Percentiles rank a stretch among this genome's conserved stretches.
Evolutionary conservation across 2,797 vertebrate genomes (phyloP).

Genomic region (Tokudaia tokunoshimensis): DNA sequence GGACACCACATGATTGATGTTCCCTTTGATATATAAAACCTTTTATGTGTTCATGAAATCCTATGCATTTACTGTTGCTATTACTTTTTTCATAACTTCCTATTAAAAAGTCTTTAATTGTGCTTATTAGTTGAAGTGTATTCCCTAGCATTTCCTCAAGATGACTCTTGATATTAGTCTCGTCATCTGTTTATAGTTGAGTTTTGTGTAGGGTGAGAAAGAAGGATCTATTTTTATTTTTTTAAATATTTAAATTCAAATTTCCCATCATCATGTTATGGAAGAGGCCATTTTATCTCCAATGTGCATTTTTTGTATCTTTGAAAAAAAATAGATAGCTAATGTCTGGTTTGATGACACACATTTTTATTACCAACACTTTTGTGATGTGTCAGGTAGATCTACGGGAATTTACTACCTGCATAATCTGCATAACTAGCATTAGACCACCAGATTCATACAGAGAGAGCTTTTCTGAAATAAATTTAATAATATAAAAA

Average conservation of each 20-base stretch:
- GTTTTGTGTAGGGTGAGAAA: not conserved
- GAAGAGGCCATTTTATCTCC: not conserved
- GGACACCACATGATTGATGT: not conserved
- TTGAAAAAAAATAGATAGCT: not conserved
- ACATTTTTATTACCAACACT: not conserved
- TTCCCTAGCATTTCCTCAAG: too few species aligned
- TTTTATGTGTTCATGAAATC: not conserved
- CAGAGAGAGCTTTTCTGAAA: not conserved
- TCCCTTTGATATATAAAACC: not conserved
- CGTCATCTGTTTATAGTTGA: not conserved
- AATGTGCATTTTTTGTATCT: not conserved
- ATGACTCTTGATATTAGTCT: too few species aligned
- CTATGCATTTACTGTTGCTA: not conserved
- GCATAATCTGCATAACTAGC: not conserved
- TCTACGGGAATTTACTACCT: not conserved
- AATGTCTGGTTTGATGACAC: not conserved
- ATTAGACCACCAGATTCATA: not conserved
- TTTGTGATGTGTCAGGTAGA: not conserved
- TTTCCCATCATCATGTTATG: not conserved
- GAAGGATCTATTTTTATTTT: not conserved
- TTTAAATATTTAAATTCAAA: not conserved
- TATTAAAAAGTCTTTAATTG: not conserved
- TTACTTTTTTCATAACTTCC: not conserved
- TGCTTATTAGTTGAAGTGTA: not conserved
- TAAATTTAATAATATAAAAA: too few species aligned